A percentile compares a stretch with the other conserved stretches of the same genome.
Conservation (phyloP, 2,113 vertebrate species). For the Symphodus melops region DNA sequence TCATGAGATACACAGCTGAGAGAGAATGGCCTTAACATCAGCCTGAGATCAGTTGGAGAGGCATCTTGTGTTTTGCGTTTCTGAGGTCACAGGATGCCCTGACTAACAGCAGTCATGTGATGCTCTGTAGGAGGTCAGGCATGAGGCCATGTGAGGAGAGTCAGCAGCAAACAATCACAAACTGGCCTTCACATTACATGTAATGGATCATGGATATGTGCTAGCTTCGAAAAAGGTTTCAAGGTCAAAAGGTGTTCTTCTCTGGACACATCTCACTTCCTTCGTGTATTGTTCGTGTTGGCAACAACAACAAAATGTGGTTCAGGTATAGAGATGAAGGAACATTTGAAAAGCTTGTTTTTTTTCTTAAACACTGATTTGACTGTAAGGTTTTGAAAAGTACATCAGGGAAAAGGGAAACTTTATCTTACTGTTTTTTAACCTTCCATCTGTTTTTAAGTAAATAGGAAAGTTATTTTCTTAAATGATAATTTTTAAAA, state of each 20-base stretch:
- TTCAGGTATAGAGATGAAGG: too few species aligned
- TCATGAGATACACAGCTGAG: conserved; percentile 15
- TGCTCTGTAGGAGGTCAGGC: neutral
- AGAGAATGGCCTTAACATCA: conserved; percentile 7
- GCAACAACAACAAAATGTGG: too few species aligned
- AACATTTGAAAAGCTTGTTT: too few species aligned
- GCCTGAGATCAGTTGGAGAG: conserved; percentile 2
- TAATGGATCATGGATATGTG: neutral
- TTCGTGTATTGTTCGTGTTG: neutral
- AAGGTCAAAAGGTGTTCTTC: conserved; percentile 14
- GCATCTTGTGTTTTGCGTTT: conserved; percentile 16
- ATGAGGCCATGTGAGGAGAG: conserved; percentile 19
- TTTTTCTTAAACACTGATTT: too few species aligned
- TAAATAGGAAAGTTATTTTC: too few species aligned
- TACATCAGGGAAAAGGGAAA: too few species aligned
- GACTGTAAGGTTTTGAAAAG: too few species aligned
- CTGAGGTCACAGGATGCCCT: conserved; percentile 31
- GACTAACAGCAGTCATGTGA: conserved; percentile 20
- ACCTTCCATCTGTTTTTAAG: too few species aligned
- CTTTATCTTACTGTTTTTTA: too few species aligned
- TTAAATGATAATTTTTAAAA: too few species aligned
- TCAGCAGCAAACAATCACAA: neutral
- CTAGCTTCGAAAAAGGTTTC: neutral
- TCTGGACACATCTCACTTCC: neutral
- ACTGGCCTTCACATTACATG: neutral